Conservation (phyloP, 2,113 vertebrate species). For the Motacilla tschutschensis region DNA sequence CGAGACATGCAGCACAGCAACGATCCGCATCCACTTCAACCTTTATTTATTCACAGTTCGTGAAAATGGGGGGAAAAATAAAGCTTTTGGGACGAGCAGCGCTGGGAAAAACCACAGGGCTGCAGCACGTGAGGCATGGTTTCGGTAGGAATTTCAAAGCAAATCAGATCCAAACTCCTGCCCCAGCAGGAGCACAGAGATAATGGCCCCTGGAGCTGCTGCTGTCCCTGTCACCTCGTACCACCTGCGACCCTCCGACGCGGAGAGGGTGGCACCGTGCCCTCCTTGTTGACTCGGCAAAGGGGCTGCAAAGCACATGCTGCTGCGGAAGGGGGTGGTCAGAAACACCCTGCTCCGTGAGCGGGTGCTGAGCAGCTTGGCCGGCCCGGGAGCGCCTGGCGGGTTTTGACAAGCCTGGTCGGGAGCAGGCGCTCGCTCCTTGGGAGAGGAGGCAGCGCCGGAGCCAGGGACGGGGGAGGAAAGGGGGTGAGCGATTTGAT, state of each 20-base stretch:
- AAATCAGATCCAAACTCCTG: neutral
- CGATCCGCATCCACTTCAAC: neutral
- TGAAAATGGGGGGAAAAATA: no score
- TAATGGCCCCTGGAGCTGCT: neutral
- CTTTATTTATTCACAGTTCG: neutral
- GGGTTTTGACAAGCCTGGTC: neutral
- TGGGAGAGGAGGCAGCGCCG: rapidly evolving
- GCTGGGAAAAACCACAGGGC: neutral
- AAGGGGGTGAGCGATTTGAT: neutral
- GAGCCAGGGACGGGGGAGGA: neutral
- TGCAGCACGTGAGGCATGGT: neutral
- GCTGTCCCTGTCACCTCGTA: neutral
- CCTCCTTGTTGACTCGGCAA: rapidly evolving
- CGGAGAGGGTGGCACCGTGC: rapidly evolving
- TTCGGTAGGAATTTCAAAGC: neutral
- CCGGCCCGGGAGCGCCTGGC: rapidly evolving
- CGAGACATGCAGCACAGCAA: neutral
- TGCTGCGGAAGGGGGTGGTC: neutral
- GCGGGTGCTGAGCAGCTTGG: rapidly evolving
- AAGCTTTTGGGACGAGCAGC: neutral
- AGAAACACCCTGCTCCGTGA: neutral
- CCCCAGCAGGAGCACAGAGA: neutral
- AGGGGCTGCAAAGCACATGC: neutral
- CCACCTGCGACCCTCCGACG: no score
- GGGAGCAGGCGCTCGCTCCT: neutral